phyloP scores from a whole-genome alignment of 2,113 vertebrate species.

The Apodemus sylvaticus region DNA sequence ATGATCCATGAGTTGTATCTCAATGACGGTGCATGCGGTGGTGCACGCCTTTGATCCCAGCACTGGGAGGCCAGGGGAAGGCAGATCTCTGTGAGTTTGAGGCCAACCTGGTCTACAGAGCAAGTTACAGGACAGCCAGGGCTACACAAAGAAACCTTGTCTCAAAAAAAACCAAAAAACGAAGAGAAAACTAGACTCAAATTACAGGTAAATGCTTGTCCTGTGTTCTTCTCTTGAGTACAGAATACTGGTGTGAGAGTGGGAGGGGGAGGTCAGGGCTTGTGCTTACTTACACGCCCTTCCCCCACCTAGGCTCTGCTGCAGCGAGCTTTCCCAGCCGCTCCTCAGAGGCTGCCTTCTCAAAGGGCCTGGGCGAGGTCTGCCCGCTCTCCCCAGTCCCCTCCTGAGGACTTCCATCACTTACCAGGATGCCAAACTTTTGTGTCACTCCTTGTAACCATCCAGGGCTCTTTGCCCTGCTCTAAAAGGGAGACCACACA shows the following conservation, averaged over 20 bases:
- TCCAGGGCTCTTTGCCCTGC: slow-evolving; percentile 57
- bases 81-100: neutral
- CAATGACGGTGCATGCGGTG: neutral
- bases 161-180: neutral
- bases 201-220: neutral
- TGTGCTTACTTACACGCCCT: neutral
- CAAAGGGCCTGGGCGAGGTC: neutral
- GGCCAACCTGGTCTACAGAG: neutral
- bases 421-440: slow-evolving; percentile 57
- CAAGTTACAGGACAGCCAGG: neutral
- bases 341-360: neutral
- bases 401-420: neutral
- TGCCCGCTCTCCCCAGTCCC: neutral
- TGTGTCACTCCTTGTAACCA: slow-evolving; percentile 34
- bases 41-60: neutral
- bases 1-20: neutral
- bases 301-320: neutral
- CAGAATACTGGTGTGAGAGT: neutral
- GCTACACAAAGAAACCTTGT: neutral
- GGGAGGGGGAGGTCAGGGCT: neutral
- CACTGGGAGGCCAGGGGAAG: neutral
- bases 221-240: neutral
- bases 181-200: slow-evolving; percentile 5
- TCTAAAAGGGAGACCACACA: slow-evolving; percentile 63
- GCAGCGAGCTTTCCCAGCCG: neutral